Percentiles rank a stretch among this genome's conserved stretches.
phyloP scores from a whole-genome alignment of 2,888 invertebrate species.

The Trachelus tabidus region DNA sequence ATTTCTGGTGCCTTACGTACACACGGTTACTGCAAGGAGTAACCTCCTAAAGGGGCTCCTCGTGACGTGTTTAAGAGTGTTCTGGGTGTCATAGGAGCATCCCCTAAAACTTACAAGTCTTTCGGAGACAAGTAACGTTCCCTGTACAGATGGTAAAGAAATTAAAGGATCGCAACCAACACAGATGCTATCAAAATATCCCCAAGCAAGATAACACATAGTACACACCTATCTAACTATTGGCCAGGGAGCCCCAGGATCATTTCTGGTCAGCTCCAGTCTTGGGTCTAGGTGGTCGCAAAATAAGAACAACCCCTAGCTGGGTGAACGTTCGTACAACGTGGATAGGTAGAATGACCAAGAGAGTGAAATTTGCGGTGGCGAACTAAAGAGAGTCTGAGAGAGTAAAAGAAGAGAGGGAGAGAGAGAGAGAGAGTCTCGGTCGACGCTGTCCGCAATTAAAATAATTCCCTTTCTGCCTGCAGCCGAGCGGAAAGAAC shows the following conservation, averaged over 20 bases:
- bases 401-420: conserved; percentile 18
- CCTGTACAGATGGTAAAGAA: neutral
- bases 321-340: neutral
- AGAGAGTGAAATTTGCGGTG: conserved; percentile 25
- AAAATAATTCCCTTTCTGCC: conserved; percentile 67
- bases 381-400: conserved; percentile 28
- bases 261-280: neutral
- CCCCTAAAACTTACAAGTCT: neutral
- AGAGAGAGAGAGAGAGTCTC: conserved; percentile 48
- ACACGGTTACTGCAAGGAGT: conserved; percentile 21
- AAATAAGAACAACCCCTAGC: neutral
- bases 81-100: conserved; percentile 33
- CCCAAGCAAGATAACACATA: neutral
- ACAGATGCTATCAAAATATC: neutral
- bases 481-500: conserved; percentile 67
- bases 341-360: conserved; percentile 27
- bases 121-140: neutral
- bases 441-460: conserved; percentile 66
- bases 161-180: neutral
- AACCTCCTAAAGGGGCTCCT: conserved; percentile 38
- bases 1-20: conserved; percentile 40
- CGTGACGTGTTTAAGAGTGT: conserved; percentile 44
- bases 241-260: neutral
- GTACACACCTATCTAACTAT: neutral
- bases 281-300: neutral